Percentiles rank a stretch among this genome's conserved stretches.
Evolutionary conservation across 2,888 invertebrate genomes (phyloP).

Genomic region (Spodoptera littoralis): DNA sequence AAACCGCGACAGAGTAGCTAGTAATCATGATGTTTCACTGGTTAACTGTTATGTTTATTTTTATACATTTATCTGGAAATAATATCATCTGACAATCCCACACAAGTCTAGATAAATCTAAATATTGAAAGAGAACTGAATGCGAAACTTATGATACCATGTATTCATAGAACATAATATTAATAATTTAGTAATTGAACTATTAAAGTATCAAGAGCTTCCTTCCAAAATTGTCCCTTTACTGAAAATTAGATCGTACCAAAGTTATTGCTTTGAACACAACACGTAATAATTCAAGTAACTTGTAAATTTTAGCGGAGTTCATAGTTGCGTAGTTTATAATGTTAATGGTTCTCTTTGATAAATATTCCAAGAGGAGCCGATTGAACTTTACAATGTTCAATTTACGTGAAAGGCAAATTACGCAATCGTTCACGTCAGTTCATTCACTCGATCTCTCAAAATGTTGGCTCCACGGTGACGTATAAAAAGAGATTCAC

Average conservation of each 20-base stretch:
- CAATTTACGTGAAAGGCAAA: conserved; percentile 54
- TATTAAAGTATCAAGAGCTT: conserved; percentile 13
- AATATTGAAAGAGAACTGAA: too few species aligned
- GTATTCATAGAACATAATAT: conserved; percentile 5
- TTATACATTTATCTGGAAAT: too few species aligned
- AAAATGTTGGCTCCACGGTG: conserved; percentile 41
- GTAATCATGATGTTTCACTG: too few species aligned
- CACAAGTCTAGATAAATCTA: too few species aligned
- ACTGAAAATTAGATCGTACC: conserved; percentile 17
- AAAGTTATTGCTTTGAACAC: conserved; percentile 17
- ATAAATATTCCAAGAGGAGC: conserved; percentile 33
- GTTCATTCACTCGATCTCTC: conserved; percentile 31
- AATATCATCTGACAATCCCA: too few species aligned
- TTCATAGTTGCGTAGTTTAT: conserved; percentile 31
- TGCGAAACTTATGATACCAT: background rate
- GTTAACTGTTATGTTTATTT: too few species aligned
- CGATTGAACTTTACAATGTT: conserved; percentile 37
- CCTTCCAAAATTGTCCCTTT: conserved; percentile 8
- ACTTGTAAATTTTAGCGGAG: conserved; percentile 27
- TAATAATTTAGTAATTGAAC: conserved; percentile 9
- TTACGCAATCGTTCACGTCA: conserved; percentile 30
- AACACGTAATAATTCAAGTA: conserved; percentile 18
- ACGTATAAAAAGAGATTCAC: conserved; percentile 50
- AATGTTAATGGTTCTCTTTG: conserved; percentile 36
- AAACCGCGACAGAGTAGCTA: too few species aligned